phyloP scores from a whole-genome alignment of 2,888 invertebrate genomes.

The Podotricha telesiphe region DNA sequence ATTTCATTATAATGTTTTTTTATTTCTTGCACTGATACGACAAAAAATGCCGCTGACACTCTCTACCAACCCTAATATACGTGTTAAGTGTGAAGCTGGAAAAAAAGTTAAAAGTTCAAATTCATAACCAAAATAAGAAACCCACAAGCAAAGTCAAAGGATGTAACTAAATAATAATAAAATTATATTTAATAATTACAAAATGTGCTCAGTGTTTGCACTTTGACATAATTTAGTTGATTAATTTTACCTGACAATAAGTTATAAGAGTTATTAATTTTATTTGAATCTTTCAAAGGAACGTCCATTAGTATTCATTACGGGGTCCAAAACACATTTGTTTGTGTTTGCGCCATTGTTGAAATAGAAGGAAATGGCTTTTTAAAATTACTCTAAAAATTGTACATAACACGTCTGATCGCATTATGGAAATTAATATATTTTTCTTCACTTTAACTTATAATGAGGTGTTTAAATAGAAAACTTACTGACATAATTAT shows the following conservation, averaged over 20 bases:
- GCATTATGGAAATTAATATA: not conserved
- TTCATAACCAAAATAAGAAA: not conserved
- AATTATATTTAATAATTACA: slow-evolving; percentile 14
- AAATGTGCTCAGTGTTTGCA: slow-evolving; percentile 13
- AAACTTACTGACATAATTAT: not conserved
- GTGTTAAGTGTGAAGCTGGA: too few species aligned
- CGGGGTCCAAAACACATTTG: slow-evolving; percentile 52
- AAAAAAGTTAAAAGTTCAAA: too few species aligned
- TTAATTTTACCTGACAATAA: slow-evolving; percentile 54
- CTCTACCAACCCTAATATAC: too few species aligned
- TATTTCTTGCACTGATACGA: too few species aligned
- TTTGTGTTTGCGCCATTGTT: slow-evolving; percentile 49
- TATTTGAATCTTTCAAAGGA: slow-evolving; percentile 44
- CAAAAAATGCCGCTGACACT: too few species aligned
- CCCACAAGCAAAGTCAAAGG: not conserved
- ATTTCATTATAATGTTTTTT: too few species aligned
- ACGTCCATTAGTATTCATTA: slow-evolving; percentile 54
- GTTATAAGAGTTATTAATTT: slow-evolving; percentile 54
- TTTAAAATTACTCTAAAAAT: slow-evolving; percentile 24
- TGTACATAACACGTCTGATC: not conserved
- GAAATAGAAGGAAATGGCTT: slow-evolving; percentile 26
- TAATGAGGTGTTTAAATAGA: not conserved
- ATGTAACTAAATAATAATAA: not conserved
- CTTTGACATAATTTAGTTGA: slow-evolving; percentile 40
- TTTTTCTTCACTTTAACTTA: not conserved